A percentile compares a stretch with the other conserved stretches of the same genome.
These are phyloP conservation scores for Spea hammondii DNA, from an alignment of 2,797 vertebrate genomes.

Conservation along the genomic window DNA sequence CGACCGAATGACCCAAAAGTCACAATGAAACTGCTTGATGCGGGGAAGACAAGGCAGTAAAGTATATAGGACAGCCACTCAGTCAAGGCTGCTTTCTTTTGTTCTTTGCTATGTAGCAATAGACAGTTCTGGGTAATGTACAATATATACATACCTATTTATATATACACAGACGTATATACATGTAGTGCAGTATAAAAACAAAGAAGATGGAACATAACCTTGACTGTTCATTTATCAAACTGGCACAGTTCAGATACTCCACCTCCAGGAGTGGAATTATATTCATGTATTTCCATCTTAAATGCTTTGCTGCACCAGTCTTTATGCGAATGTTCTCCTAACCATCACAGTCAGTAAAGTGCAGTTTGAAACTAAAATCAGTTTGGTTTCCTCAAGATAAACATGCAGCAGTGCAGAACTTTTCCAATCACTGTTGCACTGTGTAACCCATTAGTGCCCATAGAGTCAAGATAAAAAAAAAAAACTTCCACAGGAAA, in stretches of 20 bases:
- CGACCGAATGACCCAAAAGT: not conserved
- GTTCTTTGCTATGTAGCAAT: constrained; percentile 20
- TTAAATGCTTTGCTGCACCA: not conserved
- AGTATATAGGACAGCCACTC: constrained; percentile 12
- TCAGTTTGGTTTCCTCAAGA: constrained; percentile 2
- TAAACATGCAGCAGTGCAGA: constrained; percentile 23
- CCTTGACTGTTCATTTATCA: constrained; percentile 21
- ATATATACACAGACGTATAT: constrained; percentile 53
- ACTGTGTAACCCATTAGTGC: not conserved
- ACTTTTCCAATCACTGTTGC: constrained; percentile 16
- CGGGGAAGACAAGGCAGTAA: constrained; percentile 43
- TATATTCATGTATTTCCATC: not conserved
- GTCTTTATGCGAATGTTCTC: constrained; percentile 6
- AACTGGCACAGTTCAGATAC: not conserved
- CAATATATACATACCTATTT: constrained; percentile 53
- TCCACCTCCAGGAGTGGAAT: not conserved
- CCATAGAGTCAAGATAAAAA: not conserved
- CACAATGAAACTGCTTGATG: not conserved
- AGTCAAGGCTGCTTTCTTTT: not conserved
- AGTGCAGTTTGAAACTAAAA: constrained; percentile 65
- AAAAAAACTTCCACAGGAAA: not conserved
- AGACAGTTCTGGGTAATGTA: constrained; percentile 61
- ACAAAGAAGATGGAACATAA: constrained; percentile 53
- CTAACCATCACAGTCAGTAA: constrained; percentile 65
- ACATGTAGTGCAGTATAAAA: constrained; percentile 61